Conservation (phyloP, 2,888 invertebrate species). For the Agrochola lota region DNA sequence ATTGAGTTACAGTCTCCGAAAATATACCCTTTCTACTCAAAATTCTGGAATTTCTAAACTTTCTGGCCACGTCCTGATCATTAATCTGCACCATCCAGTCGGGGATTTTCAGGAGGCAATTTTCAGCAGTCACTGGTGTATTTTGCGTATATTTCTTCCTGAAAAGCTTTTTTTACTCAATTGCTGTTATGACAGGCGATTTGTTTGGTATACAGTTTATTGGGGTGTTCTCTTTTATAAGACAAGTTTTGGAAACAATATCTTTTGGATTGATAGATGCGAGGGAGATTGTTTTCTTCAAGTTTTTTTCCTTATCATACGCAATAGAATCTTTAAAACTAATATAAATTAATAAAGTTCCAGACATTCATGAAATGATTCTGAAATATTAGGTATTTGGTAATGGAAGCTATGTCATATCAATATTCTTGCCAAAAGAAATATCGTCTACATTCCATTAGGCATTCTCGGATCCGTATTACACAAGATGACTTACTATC, state of each 20-base stretch:
- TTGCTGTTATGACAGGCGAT: conserved; percentile 33
- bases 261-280: conserved; percentile 28
- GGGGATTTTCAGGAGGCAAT: conserved; percentile 22
- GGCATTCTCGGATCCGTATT: not conserved
- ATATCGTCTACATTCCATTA: not conserved
- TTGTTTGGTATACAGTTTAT: conserved; percentile 37
- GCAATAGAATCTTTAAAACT: not conserved
- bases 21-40: conserved; percentile 44
- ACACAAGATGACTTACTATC: conserved; percentile 8
- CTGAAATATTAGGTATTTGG: not conserved
- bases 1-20: conserved; percentile 37
- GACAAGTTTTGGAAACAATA: conserved; percentile 31
- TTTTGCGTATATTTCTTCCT: conserved; percentile 23
- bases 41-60: conserved; percentile 34
- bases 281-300: not conserved
- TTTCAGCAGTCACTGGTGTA: conserved; percentile 10
- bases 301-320: not conserved
- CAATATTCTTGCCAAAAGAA: not conserved
- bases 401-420: not conserved
- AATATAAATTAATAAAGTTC: conserved; percentile 15
- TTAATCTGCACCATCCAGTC: conserved; percentile 43
- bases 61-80: conserved; percentile 51
- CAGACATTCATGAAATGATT: not conserved
- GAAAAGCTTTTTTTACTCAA: conserved; percentile 25
- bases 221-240: not conserved